Percentiles rank a stretch among this genome's conserved stretches.
phyloP scores from a whole-genome alignment of 1,140 invertebrate species.

The Saccostrea glomerata region DNA sequence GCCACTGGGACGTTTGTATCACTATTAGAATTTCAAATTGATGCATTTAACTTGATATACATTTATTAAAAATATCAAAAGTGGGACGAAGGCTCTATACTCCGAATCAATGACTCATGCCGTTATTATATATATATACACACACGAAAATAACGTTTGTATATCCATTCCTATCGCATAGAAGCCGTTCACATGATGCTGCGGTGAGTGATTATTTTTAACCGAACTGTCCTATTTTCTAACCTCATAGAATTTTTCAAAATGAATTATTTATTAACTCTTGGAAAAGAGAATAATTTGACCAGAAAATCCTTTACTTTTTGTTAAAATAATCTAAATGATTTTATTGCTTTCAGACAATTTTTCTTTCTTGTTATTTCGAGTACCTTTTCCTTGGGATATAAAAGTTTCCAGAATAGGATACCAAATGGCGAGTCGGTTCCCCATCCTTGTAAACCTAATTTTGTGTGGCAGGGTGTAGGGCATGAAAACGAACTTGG shows the following conservation, averaged over 20 bases:
- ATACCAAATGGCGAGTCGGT: constrained; percentile 69
- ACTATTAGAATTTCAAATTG: too few species aligned
- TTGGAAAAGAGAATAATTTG: background rate
- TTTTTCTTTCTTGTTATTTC: background rate
- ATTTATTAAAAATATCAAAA: too few species aligned
- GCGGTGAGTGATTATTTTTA: background rate
- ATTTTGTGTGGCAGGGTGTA: constrained; percentile 64
- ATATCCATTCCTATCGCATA: too few species aligned
- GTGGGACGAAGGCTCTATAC: too few species aligned
- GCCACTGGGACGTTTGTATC: too few species aligned
- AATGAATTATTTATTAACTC: too few species aligned
- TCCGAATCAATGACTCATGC: too few species aligned
- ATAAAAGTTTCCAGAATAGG: constrained; percentile 49
- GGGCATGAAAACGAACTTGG: constrained; percentile 65
- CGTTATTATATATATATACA: too few species aligned
- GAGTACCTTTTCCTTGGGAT: constrained; percentile 15
- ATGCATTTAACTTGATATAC: too few species aligned
- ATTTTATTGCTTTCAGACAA: background rate
- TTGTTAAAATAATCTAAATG: background rate
- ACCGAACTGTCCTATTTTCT: background rate
- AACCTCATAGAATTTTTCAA: background rate
- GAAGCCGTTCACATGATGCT: background rate
- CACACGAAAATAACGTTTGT: too few species aligned
- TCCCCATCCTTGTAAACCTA: constrained; percentile 64
- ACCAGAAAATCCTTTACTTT: background rate